Conservation (phyloP, 23 tunicate species). For the Halocynthia aurantium region DNA sequence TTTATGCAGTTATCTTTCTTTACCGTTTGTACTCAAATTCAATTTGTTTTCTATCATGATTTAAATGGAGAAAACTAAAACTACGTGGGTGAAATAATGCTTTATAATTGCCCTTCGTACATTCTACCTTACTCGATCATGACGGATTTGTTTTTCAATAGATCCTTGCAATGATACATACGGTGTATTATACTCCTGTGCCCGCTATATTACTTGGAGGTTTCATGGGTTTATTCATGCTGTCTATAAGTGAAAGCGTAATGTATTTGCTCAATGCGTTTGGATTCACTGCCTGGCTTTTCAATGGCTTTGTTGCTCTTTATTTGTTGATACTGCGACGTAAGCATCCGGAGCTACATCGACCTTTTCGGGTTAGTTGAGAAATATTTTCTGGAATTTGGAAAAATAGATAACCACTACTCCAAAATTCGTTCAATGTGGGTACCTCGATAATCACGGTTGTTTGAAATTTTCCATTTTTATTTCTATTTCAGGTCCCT, state of each 20-base stretch:
- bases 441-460: neutral
- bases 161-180: conserved; percentile 14
- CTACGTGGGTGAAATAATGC: no score
- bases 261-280: conserved; percentile 39
- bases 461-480: neutral
- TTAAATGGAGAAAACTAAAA: no score
- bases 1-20: no score
- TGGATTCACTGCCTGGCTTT: conserved; percentile 26
- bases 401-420: no score
- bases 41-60: no score
- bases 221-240: neutral
- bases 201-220: conserved; percentile 4
- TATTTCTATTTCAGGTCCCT: conserved; percentile 56
- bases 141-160: neutral
- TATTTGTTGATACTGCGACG: conserved; percentile 43
- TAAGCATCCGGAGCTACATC: conserved; percentile 33
- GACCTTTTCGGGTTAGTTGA: conserved; percentile 43
- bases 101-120: no score
- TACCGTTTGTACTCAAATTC: no score
- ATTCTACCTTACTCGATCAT: no score
- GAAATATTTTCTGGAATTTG: neutral
- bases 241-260: conserved; percentile 31
- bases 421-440: no score
- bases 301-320: conserved; percentile 40
- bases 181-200: conserved; percentile 5